phyloP scores from a whole-genome alignment of 23 tunicate species.

The Phallusia fumigata region DNA sequence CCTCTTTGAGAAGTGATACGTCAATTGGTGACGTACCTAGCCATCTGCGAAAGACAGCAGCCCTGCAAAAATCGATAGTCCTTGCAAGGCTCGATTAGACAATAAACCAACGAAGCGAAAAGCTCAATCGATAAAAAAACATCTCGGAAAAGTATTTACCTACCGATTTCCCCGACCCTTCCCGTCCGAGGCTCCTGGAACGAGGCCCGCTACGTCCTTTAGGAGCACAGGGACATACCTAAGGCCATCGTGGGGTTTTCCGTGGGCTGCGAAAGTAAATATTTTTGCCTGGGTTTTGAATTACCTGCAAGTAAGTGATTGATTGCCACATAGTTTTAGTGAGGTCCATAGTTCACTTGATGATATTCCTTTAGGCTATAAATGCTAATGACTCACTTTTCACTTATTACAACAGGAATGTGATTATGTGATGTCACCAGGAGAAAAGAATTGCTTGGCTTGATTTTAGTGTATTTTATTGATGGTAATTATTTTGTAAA shows the following conservation, averaged over 20 bases:
- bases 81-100: background rate
- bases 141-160: background rate
- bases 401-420: too few species aligned
- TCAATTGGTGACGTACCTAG: too few species aligned
- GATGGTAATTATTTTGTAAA: background rate
- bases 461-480: background rate
- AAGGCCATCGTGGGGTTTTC: background rate
- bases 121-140: background rate
- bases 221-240: background rate
- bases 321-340: too few species aligned
- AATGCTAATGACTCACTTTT: too few species aligned
- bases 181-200: constrained; percentile 24
- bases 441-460: too few species aligned
- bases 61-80: background rate
- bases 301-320: too few species aligned
- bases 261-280: background rate
- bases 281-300: too few species aligned
- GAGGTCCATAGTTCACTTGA: too few species aligned
- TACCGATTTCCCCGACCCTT: constrained; percentile 24
- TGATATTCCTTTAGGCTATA: too few species aligned
- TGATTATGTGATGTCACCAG: too few species aligned
- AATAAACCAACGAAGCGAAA: background rate
- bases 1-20: too few species aligned
- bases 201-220: constrained; percentile 23
- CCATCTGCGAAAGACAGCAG: too few species aligned